A percentile compares a stretch with the other conserved stretches of the same genome.
These are phyloP conservation scores for Daboia siamensis DNA, from an alignment of 2,113 vertebrate species.

Conservation along the genomic window DNA sequence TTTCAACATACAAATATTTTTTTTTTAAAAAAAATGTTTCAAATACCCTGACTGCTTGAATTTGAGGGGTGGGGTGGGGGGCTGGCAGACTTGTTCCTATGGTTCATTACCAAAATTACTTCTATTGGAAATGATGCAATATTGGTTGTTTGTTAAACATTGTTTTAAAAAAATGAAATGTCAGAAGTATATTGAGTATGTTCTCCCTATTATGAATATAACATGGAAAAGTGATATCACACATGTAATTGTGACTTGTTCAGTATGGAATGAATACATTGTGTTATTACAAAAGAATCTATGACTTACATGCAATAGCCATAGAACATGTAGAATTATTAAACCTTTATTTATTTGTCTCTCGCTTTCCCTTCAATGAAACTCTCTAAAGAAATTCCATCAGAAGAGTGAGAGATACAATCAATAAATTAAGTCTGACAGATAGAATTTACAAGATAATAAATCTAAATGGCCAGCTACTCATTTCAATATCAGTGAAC, in stretches of 20 bases:
- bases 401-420: neutral
- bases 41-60: neutral
- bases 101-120: neutral
- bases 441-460: neutral
- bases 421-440: neutral
- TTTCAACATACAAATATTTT: neutral
- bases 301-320: neutral
- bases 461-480: neutral
- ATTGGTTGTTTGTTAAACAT: neutral
- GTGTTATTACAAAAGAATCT: neutral
- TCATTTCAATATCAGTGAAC: neutral
- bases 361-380: neutral
- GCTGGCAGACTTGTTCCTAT: neutral
- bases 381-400: neutral
- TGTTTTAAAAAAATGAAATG: neutral
- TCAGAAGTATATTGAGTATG: neutral
- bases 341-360: neutral
- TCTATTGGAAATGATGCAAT: neutral
- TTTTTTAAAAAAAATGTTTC: neutral
- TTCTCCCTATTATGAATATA: neutral
- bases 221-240: neutral
- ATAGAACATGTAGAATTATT: neutral
- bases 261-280: neutral
- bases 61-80: neutral
- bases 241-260: neutral